phyloP scores from a whole-genome alignment of 2,888 invertebrate genomes.

The Flexamia atlantica region DNA sequence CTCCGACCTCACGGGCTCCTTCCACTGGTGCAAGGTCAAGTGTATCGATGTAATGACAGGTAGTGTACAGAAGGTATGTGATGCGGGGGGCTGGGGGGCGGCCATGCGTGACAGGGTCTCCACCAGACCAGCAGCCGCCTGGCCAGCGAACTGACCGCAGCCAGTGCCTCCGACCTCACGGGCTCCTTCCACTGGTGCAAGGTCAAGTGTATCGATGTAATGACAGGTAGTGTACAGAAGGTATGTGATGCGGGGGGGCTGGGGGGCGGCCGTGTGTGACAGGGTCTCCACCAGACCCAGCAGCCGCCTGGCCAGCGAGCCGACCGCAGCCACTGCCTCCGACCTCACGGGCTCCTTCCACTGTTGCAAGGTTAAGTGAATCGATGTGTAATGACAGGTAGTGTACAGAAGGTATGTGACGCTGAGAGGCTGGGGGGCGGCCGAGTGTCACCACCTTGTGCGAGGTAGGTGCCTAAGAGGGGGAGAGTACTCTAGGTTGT shows the following conservation, averaged over 20 bases:
- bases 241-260: constrained; percentile 86
- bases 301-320: constrained; percentile 41
- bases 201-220: too few species aligned
- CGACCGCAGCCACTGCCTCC: constrained; percentile 46
- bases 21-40: too few species aligned
- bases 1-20: constrained; percentile 62
- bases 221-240: too few species aligned
- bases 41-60: too few species aligned
- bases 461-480: too few species aligned
- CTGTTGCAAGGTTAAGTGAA: too few species aligned
- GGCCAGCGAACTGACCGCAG: constrained; percentile 46
- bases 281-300: constrained; percentile 46
- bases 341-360: constrained; percentile 64
- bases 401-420: too few species aligned
- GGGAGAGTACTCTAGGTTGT: too few species aligned
- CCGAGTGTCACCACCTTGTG: too few species aligned
- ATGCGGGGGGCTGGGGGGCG: constrained; percentile 83
- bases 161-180: constrained; percentile 46
- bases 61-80: too few species aligned
- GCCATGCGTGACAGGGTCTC: not conserved
- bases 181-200: constrained; percentile 66
- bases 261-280: constrained; percentile 72
- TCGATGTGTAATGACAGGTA: too few species aligned
- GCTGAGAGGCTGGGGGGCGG: too few species aligned
- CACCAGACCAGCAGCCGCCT: constrained; percentile 54